Evolutionary conservation across 2,888 invertebrate species (phyloP).

Genomic region (Cactoblastis cactorum): DNA sequence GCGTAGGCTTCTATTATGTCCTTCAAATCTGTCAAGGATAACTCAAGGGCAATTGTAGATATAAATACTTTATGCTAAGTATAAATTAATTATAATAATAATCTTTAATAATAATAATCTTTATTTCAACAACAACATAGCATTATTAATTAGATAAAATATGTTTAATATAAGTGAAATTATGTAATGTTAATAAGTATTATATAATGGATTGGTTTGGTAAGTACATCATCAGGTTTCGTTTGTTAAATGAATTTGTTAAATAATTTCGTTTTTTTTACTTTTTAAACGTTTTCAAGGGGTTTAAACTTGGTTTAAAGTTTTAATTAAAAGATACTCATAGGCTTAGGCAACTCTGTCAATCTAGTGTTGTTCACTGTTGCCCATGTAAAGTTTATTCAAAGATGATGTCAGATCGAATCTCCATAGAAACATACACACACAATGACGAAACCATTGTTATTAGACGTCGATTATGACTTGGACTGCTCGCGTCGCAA

Average conservation of each 20-base stretch:
- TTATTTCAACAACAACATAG: not conserved
- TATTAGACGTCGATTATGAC: not conserved
- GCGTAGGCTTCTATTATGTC: conserved; percentile 10
- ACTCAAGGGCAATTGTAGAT: conserved; percentile 9
- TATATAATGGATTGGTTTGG: too few relatives aligned
- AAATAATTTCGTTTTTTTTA: too few relatives aligned
- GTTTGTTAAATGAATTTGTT: too few relatives aligned
- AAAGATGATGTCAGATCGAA: not conserved
- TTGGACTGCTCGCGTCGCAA: not conserved
- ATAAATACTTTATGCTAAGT: not conserved
- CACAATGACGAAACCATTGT: not conserved
- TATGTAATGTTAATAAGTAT: too few relatives aligned
- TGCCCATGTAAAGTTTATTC: not conserved
- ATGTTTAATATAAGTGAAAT: not conserved
- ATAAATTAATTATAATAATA: not conserved
- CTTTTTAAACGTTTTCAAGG: too few relatives aligned
- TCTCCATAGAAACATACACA: not conserved
- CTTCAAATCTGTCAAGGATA: conserved; percentile 9
- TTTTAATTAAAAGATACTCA: too few relatives aligned
- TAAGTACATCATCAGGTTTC: too few relatives aligned
- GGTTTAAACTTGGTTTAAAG: too few relatives aligned
- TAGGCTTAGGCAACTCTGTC: not conserved
- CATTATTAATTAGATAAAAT: too few relatives aligned
- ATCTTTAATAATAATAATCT: too few relatives aligned
- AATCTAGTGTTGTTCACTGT: not conserved